Base-by-base conservation (phyloP, 2,888 invertebrate species). In the Linnaemya vulpina region DNA sequence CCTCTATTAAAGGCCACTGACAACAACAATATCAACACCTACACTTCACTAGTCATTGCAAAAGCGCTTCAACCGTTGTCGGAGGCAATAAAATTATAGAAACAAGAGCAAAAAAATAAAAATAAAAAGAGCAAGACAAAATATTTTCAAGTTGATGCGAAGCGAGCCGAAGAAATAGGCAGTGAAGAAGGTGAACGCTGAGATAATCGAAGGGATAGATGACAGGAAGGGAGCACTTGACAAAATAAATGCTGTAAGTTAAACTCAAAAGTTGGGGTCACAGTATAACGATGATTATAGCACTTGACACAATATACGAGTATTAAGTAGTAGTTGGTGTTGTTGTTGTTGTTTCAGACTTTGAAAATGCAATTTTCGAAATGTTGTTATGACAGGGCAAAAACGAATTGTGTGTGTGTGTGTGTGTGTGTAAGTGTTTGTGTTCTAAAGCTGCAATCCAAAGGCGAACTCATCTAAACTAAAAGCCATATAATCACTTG, bases 331-430 rank as follows among this genome's bases (percentile, higher is more conserved):
- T n/a, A n/a, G n/a, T n/a, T n/a, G n/a, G n/a, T n/a, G n/a, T n/a
- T n/a, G 40, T 58, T 15, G 51, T 55, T 30, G 22, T 20, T 30
- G 20, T 40, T 71, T 74, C 38, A 76, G 84, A 76, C 76, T 84
- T 84, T 80, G 71, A 80, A 80, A 80, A 62, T 84, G 76, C 67
- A 76, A 77, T 77, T 84, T 73, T 62, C 58, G 40, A 68, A 68
- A 67, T 46, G 40, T 73, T 75, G 60, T 67, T 60, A 51, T 11
- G 53, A 43, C 65, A 75, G 17, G 20, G 40, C 75, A 68, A 25
- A 40, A 51, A 46, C 81, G 58, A 74, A 51, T 17, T 49, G 15
- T 9, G n/a, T n/a, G n/a, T n/a, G n/a, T n/a, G n/a, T n/a, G n/a
- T n/a, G n/a, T n/a, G n/a, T n/a, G n/a, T n/a, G n/a, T n/a, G n/a